Evolutionary conservation across 2,113 vertebrate species (phyloP), one percentile per base, ranked within the genome.

Genomic region (Brachyistius frenatus): DNA sequence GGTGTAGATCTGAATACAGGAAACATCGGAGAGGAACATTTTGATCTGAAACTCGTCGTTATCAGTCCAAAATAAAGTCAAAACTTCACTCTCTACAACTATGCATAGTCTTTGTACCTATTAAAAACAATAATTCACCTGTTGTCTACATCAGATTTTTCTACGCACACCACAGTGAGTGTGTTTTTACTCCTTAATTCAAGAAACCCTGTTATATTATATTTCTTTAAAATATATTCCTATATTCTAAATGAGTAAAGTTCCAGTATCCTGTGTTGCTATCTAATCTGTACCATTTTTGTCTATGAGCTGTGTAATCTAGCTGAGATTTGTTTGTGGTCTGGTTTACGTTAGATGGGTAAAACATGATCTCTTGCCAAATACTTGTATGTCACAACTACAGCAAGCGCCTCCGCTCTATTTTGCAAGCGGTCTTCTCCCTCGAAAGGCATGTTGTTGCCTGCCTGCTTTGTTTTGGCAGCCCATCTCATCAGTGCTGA

Each of bases 391-490:
- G 23, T 41, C 15, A 50, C 11, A 9, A 33, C 50, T 52, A 13
- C 70, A n/a, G 33, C 37, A 36, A 4, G 0, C 37, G 13, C 14
- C 14, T 13, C 37, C 31, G 33, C n/a, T 62, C 8, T 56, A 0
- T 15, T 67, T 61, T 64, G 46, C 31, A 58, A 58, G 55, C 16
- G 11, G 35, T 62, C 47, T 56, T 68, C 16, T 73, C 31, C 16
- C 2, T 63, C 15, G 7, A 2, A 63, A 80, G 67, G 52, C 89
- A 16, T 83, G 91, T 83, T 71, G 66, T 81, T 16, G 78, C 92
- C 89, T 23, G 87, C n/a, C 78, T 80, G 74, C 62, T 55, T 49
- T 7, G 1, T 49, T 88, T 87, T 85, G 73, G 64, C 80, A 84
- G 81, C 66, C 23, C 47, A 8, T 31, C 62, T 11, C 4, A 31